Conservation (phyloP, 2,113 vertebrate species). For the Perca flavescens region DNA sequence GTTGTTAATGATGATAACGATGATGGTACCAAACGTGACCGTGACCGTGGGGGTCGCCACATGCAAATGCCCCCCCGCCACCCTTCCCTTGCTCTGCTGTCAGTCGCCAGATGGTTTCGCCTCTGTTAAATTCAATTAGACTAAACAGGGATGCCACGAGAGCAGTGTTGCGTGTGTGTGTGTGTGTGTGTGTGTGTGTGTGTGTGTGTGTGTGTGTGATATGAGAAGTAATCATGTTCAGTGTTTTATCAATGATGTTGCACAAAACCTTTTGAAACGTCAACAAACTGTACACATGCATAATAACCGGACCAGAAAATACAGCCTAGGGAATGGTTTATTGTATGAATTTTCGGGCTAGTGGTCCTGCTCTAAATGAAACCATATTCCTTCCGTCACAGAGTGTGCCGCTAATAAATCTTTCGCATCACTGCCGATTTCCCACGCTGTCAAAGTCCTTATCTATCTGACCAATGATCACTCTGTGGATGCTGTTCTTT, state of each 20-base stretch:
- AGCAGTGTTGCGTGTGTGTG: constrained; percentile 9
- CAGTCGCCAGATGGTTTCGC: constrained; percentile 72
- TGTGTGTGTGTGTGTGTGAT: neutral
- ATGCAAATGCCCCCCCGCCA: constrained; percentile 18
- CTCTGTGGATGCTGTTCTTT: too few species aligned
- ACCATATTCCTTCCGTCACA: neutral
- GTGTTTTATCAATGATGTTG: constrained; percentile 1
- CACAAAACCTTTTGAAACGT: neutral
- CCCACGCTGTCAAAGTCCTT: too few species aligned
- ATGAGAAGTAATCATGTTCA: neutral
- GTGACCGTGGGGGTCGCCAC: constrained; percentile 47
- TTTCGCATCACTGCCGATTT: too few species aligned
- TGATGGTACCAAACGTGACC: constrained; percentile 57
- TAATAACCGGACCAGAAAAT: neutral
- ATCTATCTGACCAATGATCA: too few species aligned
- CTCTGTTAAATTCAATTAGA: constrained; percentile 69
- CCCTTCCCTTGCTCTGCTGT: constrained; percentile 49
- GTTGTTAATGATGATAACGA: constrained; percentile 70
- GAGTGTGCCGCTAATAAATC: neutral
- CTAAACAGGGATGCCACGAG: constrained; percentile 11
- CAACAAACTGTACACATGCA: neutral
- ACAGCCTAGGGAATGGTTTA: neutral
- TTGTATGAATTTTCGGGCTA: neutral
- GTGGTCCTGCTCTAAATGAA: neutral
- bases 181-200: neutral